phyloP scores from a whole-genome alignment of 2,888 invertebrate genomes.

The Diogma glabrata region DNA sequence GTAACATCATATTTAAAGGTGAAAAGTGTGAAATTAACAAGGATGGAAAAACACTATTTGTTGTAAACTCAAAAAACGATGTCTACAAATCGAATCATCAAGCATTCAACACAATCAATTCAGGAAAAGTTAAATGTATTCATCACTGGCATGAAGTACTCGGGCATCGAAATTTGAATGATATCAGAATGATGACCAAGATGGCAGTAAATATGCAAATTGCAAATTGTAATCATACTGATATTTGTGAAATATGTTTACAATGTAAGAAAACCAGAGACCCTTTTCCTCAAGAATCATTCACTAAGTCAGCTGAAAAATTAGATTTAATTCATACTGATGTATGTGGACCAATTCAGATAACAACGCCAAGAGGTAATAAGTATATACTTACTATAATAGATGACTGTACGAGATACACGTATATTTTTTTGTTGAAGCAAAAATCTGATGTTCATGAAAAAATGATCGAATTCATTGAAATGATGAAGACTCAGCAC shows the following conservation, averaged over 20 bases:
- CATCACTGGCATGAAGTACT: conserved; percentile 10
- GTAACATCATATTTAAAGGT: conserved; percentile 11
- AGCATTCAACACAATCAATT: not conserved
- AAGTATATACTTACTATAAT: not conserved
- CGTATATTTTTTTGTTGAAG: conserved; percentile 9
- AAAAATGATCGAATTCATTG: conserved; percentile 18
- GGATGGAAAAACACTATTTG: conserved; percentile 7
- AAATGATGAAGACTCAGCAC: conserved; percentile 15
- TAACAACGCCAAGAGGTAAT: not conserved
- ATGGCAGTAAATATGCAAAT: not conserved
- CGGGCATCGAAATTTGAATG: too few relatives aligned
- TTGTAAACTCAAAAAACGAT: conserved; percentile 6
- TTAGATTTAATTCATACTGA: too few relatives aligned
- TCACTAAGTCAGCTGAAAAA: not conserved
- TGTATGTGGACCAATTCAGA: not conserved
- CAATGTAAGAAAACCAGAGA: not conserved
- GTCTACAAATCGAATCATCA: conserved; percentile 6
- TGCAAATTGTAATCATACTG: not conserved
- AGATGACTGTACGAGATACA: not conserved
- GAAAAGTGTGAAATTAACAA: too few relatives aligned
- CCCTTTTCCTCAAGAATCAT: not conserved
- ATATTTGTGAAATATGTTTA: too few relatives aligned
- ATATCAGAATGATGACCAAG: not conserved
- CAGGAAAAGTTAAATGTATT: conserved; percentile 3
- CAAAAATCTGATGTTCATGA: conserved; percentile 16